A percentile compares a stretch with the other conserved stretches of the same genome.
Conservation (phyloP, 2,113 vertebrate genomes). For the Blennius ocellaris region DNA sequence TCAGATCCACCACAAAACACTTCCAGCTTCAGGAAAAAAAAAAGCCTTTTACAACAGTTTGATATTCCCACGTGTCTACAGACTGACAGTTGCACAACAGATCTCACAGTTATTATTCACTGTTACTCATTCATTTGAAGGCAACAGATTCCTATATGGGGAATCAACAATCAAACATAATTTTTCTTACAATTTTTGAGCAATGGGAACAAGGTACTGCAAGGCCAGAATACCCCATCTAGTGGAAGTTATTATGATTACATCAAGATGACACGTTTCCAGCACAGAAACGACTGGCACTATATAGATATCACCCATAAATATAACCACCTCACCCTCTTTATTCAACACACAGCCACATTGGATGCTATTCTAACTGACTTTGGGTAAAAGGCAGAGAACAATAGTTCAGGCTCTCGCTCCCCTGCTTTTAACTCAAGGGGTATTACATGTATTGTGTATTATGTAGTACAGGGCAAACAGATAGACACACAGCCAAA, state of each 20-base stretch:
- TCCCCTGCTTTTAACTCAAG: too few species aligned
- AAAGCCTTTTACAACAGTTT: slow-evolving; percentile 17
- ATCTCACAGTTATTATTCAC: neutral
- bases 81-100: slow-evolving; percentile 2
- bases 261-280: neutral
- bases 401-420: too few species aligned
- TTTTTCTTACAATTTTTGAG: neutral
- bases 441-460: too few species aligned
- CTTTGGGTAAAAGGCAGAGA: too few species aligned
- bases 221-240: slow-evolving; percentile 62
- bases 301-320: too few species aligned
- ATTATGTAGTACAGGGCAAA: too few species aligned
- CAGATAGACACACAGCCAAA: too few species aligned
- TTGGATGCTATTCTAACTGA: too few species aligned
- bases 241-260: slow-evolving; percentile 55
- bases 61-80: slow-evolving; percentile 4
- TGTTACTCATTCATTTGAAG: neutral
- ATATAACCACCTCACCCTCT: too few species aligned
- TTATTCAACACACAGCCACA: too few species aligned
- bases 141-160: neutral
- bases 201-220: neutral
- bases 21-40: slow-evolving; percentile 57
- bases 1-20: slow-evolving; percentile 66
- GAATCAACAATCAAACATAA: neutral
- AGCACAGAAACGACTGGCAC: neutral